These are phyloP conservation scores for Caerostris extrusa DNA, from an alignment of 1,140 invertebrate genomes.

Conservation along the genomic window DNA sequence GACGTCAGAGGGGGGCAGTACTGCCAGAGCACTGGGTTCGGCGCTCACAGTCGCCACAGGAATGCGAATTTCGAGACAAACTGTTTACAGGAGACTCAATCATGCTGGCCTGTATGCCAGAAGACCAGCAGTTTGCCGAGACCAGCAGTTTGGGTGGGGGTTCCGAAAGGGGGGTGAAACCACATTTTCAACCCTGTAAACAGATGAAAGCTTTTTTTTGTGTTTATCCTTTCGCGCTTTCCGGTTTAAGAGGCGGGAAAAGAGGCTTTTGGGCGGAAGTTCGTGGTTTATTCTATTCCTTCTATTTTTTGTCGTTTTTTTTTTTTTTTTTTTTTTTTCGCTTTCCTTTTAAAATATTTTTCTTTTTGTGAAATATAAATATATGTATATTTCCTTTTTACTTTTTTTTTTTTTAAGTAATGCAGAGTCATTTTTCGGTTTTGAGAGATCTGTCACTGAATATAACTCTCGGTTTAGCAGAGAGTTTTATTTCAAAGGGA, in stretches of 20 bases:
- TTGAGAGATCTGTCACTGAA: not conserved
- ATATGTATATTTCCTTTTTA: not conserved
- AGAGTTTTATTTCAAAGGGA: no score
- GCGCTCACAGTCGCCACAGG: no score
- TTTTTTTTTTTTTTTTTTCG: no score
- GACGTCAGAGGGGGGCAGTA: no score
- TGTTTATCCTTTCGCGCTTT: not conserved
- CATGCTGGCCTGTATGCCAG: no score
- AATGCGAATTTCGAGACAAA: no score
- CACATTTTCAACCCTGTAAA: slow-evolving; percentile 36
- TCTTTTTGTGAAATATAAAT: not conserved
- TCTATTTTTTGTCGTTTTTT: not conserved
- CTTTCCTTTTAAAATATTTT: not conserved
- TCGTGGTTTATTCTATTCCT: slow-evolving; percentile 9
- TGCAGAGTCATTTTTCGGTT: not conserved
- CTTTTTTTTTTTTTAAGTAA: not conserved
- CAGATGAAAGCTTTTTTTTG: slow-evolving; percentile 53
- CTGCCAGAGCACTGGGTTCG: no score
- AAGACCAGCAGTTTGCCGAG: no score
- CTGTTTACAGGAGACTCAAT: no score
- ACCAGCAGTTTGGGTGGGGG: no score
- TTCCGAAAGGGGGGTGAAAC: not conserved
- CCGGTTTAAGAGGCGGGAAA: slow-evolving; percentile 16
- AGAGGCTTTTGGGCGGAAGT: slow-evolving; percentile 10
- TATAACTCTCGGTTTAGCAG: no score